These are phyloP conservation scores for Tanytarsus gracilentus DNA, from an alignment of 2,888 invertebrate genomes.

Conservation along the genomic window DNA sequence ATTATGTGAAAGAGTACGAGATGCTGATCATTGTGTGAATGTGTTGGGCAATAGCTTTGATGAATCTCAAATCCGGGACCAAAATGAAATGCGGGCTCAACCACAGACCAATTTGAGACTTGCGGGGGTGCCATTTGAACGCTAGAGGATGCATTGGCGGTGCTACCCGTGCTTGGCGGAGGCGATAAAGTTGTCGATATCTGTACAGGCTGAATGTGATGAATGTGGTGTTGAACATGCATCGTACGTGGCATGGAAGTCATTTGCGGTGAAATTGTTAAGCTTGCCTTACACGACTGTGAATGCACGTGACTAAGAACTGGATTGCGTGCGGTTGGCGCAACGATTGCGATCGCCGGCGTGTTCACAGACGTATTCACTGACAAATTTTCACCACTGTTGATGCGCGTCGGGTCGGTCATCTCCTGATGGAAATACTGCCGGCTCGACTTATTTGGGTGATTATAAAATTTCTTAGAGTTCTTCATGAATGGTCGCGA, in stretches of 20 bases:
- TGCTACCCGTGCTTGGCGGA: slow-evolving; percentile 2
- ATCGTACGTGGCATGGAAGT: slow-evolving; percentile 3
- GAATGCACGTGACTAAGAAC: neutral
- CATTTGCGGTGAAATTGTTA: slow-evolving; percentile 2
- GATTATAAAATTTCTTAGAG: slow-evolving; percentile 21
- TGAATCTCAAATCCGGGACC: slow-evolving; percentile 51
- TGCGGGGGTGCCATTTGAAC: slow-evolving; percentile 2
- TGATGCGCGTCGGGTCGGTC: neutral
- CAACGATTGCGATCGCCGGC: slow-evolving; percentile 24
- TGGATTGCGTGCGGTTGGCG: slow-evolving; percentile 20
- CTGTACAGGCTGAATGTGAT: slow-evolving; percentile 23
- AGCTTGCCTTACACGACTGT: slow-evolving; percentile 4
- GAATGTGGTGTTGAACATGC: slow-evolving; percentile 28
- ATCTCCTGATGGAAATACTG: slow-evolving; percentile 7
- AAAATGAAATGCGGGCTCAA: slow-evolving; percentile 51
- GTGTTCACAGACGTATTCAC: neutral
- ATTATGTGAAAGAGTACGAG: slow-evolving; percentile 66
- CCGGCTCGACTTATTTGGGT: slow-evolving; percentile 14
- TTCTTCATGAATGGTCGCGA: slow-evolving; percentile 23
- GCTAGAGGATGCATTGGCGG: neutral
- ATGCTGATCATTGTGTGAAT: slow-evolving; percentile 46
- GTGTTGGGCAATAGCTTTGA: slow-evolving; percentile 44
- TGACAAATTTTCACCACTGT: slow-evolving; percentile 13
- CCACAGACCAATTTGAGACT: slow-evolving; percentile 38
- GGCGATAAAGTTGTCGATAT: slow-evolving; percentile 18